Evolutionary conservation across 2,113 vertebrate genomes (phyloP).

Genomic region (Centrocercus urophasianus): DNA sequence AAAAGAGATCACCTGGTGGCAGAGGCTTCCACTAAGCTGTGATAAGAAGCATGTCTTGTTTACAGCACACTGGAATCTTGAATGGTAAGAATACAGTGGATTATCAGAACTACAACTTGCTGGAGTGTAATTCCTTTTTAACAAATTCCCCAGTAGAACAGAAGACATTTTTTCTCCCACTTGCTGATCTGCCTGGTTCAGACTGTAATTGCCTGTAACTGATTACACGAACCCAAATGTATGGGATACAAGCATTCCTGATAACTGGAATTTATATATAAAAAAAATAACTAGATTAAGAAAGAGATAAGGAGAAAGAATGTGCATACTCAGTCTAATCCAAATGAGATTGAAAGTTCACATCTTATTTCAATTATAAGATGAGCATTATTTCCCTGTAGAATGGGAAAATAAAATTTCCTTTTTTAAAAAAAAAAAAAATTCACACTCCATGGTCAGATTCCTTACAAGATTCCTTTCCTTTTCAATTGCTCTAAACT

Average conservation of each 20-base stretch:
- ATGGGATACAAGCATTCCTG: neutral
- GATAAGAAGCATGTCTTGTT: accelerated
- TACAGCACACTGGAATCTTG: accelerated
- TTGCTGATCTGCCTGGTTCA: neutral
- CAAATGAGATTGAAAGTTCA: neutral
- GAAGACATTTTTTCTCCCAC: accelerated
- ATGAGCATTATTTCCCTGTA: neutral
- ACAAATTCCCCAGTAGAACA: neutral
- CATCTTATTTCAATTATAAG: neutral
- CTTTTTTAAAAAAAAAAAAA: neutral
- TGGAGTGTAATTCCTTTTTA: neutral
- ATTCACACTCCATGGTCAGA: neutral
- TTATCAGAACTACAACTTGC: neutral
- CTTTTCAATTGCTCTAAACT: neutral
- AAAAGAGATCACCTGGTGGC: neutral
- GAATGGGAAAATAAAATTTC: neutral
- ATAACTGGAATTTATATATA: neutral
- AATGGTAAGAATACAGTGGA: neutral
- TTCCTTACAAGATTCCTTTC: neutral
- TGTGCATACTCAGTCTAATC: accelerated
- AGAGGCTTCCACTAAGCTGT: neutral
- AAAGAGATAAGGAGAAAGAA: neutral
- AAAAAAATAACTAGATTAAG: neutral
- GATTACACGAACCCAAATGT: neutral
- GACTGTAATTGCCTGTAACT: neutral